Base-by-base conservation (phyloP, 2,797 vertebrate genomes). In the Intellagama lesueurii region DNA sequence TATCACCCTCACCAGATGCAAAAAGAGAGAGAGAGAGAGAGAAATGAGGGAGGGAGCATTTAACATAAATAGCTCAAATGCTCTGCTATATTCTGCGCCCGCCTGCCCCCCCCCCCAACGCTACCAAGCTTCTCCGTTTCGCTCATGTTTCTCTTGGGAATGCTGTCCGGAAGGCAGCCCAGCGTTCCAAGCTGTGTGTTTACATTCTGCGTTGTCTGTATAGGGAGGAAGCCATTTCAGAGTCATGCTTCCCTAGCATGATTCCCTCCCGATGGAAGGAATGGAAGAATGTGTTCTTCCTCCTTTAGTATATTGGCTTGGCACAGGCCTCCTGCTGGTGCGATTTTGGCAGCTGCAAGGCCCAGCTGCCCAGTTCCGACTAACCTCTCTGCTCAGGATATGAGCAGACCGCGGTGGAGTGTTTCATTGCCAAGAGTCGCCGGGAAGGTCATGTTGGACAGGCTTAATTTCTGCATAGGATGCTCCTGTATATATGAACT, bases 221-320 rank as follows among this genome's bases (percentile, higher is more conserved):
- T 56, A 56, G 87, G 66, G 49, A 83, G 64, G 16, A 69, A 91
- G 80, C 84, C 64, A 26, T 81, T 91, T 73, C 1, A 40, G 24
- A 70, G 78, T 47, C 64, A 70, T 82, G 6, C n/a, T 81, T n/a
- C 40, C 77, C 88, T 90, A 87, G 89, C 87, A 69, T 35, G 75
- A 64, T 87, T 89, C 84, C 69, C 69, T 88, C 32, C 83, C 87
- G 73, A 81, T 0, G 0, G 91, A 94, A 56, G 49, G 8, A 69
- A 35, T 82, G 80, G 35, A 40, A 87, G 90, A 92, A 88, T 83
- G 69, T 16, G 40, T 66, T 92, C 7, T 17, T 78, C 60, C 60
- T 64, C 89, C 78, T 88, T 83, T 87, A 72, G 35, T 40, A 88
- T 84, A 83, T 85, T 80, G 87, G 40, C 88, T 94, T 94, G 90